Percentiles rank a stretch among this genome's conserved stretches.
phyloP scores from a whole-genome alignment of 2,113 vertebrate species.

The Perccottus glenii region DNA sequence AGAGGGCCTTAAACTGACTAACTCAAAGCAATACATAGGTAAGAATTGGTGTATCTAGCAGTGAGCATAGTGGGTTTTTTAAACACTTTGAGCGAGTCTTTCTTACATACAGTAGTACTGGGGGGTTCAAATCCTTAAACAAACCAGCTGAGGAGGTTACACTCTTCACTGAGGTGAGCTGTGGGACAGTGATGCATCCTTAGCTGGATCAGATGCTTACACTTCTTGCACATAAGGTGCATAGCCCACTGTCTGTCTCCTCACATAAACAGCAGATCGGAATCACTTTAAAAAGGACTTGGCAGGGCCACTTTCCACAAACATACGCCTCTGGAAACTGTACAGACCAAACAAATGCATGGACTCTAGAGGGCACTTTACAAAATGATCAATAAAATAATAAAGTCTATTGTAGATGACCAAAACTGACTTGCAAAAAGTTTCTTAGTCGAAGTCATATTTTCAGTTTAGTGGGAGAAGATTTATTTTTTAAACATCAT shows the following conservation, averaged over 20 bases:
- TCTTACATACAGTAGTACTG: slow-evolving; percentile 36
- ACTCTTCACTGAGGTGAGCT: slow-evolving; percentile 31
- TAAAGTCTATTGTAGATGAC: too few relatives aligned
- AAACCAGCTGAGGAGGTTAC: slow-evolving; percentile 32
- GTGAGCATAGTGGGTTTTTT: too few relatives aligned
- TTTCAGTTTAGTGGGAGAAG: slow-evolving; percentile 2
- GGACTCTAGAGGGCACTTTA: slow-evolving; percentile 26
- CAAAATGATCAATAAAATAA: slow-evolving; percentile 8
- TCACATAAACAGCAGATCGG: slow-evolving; percentile 57
- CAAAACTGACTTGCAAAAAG: too few relatives aligned
- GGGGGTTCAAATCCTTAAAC: slow-evolving; percentile 51
- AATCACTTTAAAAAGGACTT: slow-evolving; percentile 60
- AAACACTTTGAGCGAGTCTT: slow-evolving; percentile 16
- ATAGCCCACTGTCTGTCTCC: slow-evolving; percentile 47
- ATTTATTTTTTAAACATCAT: slow-evolving; percentile 15
- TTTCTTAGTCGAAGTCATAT: too few relatives aligned
- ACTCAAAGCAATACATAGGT: too few relatives aligned
- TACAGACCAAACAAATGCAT: slow-evolving; percentile 34
- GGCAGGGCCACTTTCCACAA: slow-evolving; percentile 45
- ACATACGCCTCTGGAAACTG: slow-evolving; percentile 43
- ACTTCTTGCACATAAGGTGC: slow-evolving; percentile 26
- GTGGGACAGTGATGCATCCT: slow-evolving; percentile 23
- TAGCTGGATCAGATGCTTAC: slow-evolving; percentile 24
- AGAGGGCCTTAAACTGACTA: too few relatives aligned
- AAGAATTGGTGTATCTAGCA: too few relatives aligned